These are phyloP conservation scores for Polydesmus complanatus DNA, from an alignment of 2,888 invertebrate species.

Conservation along the genomic window DNA sequence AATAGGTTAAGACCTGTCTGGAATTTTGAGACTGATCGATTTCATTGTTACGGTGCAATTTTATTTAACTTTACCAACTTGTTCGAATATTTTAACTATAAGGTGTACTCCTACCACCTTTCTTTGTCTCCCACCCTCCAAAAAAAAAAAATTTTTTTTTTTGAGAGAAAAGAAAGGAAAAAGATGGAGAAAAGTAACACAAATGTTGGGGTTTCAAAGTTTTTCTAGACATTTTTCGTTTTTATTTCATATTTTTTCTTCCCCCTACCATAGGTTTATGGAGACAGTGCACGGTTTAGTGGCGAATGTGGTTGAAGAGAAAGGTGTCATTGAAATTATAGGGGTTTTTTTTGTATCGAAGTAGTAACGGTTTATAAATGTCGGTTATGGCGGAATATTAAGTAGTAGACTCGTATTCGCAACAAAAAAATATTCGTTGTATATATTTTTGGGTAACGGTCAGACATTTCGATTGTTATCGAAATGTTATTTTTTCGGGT, in stretches of 20 bases:
- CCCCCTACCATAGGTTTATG: not conserved
- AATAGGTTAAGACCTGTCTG: constrained; percentile 10
- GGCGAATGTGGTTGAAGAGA: too few relatives aligned
- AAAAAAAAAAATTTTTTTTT: too few relatives aligned
- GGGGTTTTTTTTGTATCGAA: not conserved
- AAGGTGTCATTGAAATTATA: too few relatives aligned
- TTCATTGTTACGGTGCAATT: not conserved
- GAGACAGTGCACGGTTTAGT: too few relatives aligned
- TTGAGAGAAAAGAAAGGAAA: not conserved
- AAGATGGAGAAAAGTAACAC: not conserved
- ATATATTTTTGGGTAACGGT: not conserved
- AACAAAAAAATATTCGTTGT: not conserved
- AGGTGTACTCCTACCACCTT: too few relatives aligned
- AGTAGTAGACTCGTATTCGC: not conserved
- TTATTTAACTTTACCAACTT: not conserved
- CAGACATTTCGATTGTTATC: not conserved
- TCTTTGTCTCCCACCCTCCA: too few relatives aligned
- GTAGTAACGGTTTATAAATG: not conserved
- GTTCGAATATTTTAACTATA: not conserved
- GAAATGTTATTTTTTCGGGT: not conserved
- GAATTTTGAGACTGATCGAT: constrained; percentile 5
- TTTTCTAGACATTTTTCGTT: not conserved
- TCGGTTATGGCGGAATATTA: not conserved
- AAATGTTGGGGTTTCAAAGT: not conserved
- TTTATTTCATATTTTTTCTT: not conserved